phyloP scores from a whole-genome alignment of 2,888 invertebrate genomes.

The Piscicola geometra region DNA sequence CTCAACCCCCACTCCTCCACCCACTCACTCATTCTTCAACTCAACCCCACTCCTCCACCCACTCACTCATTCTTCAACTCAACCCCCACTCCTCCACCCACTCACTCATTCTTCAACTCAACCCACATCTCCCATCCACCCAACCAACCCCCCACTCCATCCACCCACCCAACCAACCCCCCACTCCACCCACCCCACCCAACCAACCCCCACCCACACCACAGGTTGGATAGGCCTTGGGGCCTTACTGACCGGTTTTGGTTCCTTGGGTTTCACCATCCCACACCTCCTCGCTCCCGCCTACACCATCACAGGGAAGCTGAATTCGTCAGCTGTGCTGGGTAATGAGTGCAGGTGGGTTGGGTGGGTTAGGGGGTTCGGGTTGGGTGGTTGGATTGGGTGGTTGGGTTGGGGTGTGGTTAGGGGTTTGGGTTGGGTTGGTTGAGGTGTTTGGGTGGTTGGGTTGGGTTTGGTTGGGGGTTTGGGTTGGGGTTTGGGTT shows the following conservation, averaged over 20 bases:
- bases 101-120: too few relatives aligned
- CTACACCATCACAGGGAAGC: slow-evolving; percentile 50
- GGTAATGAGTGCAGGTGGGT: slow-evolving; percentile 34
- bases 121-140: too few relatives aligned
- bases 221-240: slow-evolving; percentile 69
- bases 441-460: neutral
- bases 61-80: too few relatives aligned
- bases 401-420: neutral
- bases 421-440: neutral
- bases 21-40: too few relatives aligned
- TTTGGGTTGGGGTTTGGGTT: neutral
- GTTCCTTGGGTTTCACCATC: slow-evolving; percentile 83
- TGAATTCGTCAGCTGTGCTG: slow-evolving; percentile 30
- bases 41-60: too few relatives aligned
- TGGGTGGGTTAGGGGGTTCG: neutral
- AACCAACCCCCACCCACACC: neutral
- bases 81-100: too few relatives aligned
- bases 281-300: slow-evolving; percentile 76
- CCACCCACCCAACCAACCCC: too few relatives aligned
- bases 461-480: neutral
- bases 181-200: too few relatives aligned
- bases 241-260: slow-evolving; percentile 86
- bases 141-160: too few relatives aligned
- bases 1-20: too few relatives aligned
- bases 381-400: neutral